Evolutionary conservation across 2,113 vertebrate genomes (phyloP).

Genomic region (Centropus unirufus): DNA sequence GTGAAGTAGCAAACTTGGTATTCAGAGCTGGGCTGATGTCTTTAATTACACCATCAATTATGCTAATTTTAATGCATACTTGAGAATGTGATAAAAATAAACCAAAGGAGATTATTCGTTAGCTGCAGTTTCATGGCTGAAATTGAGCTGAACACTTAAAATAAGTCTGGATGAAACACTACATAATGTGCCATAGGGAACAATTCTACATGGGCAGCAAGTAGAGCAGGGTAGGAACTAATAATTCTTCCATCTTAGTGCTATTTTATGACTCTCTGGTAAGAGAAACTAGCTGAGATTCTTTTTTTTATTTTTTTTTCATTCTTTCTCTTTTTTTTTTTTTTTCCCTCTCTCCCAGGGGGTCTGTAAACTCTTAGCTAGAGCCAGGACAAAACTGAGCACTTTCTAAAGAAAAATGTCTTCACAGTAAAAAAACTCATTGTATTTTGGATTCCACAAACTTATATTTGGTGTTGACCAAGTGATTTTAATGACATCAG

Average conservation of each 20-base stretch:
- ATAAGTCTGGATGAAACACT: constrained; percentile 18
- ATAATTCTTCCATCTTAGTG: constrained; percentile 26
- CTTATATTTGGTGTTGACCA: neutral
- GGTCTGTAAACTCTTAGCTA: neutral
- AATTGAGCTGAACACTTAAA: constrained; percentile 42
- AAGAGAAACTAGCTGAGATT: neutral
- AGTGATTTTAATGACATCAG: neutral
- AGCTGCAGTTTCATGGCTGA: constrained; percentile 18
- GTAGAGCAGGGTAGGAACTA: neutral
- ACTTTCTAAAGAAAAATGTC: neutral
- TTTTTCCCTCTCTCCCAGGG: neutral
- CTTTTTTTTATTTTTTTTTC: accelerated
- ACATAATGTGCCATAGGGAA: constrained; percentile 12
- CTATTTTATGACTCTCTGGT: neutral
- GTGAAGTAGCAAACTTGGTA: neutral
- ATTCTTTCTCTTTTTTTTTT: accelerated
- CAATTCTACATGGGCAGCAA: constrained; percentile 2
- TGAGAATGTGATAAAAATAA: constrained; percentile 66
- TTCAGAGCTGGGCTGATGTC: constrained; percentile 31
- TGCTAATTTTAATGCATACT: constrained; percentile 62
- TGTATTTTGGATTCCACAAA: neutral
- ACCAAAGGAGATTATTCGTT: constrained; percentile 17
- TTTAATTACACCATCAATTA: constrained; percentile 59
- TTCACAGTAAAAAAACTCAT: neutral
- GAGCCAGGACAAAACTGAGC: neutral